phyloP scores from a whole-genome alignment of 2,113 vertebrate species.

The Nerophis ophidion region DNA sequence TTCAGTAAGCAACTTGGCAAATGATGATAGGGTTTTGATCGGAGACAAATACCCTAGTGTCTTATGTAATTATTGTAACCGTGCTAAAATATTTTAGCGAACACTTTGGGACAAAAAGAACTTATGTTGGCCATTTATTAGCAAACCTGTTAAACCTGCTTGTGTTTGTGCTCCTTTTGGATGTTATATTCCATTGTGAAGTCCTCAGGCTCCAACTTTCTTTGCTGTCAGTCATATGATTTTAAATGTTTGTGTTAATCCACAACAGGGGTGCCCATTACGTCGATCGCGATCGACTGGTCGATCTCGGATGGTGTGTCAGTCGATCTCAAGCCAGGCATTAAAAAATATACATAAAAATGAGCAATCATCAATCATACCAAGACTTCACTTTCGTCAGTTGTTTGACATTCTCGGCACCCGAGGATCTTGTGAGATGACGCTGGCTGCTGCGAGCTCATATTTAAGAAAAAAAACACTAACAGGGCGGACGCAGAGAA shows the following conservation, averaged over 20 bases:
- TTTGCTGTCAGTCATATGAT: constrained; percentile 16
- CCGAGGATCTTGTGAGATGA: too few relatives aligned
- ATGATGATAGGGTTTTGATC: constrained; percentile 17
- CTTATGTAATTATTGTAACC: constrained; percentile 16
- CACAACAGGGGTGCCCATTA: too few relatives aligned
- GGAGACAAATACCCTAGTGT: constrained; percentile 9
- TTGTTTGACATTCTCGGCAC: too few relatives aligned
- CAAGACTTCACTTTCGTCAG: too few relatives aligned
- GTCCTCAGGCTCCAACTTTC: constrained; percentile 20
- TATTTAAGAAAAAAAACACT: too few relatives aligned
- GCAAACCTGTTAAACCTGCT: constrained; percentile 62
- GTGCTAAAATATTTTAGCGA: constrained; percentile 12
- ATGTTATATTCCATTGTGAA: constrained; percentile 42
- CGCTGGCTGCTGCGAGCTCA: too few relatives aligned
- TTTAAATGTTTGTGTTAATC: neutral
- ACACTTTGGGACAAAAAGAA: constrained; percentile 14
- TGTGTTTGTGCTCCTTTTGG: constrained; percentile 20
- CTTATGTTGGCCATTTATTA: constrained; percentile 27
- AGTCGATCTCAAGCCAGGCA: too few relatives aligned
- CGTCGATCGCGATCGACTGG: too few relatives aligned
- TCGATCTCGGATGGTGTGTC: too few relatives aligned
- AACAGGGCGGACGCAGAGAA: too few relatives aligned
- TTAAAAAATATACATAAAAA: too few relatives aligned
- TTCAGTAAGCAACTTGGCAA: constrained; percentile 37
- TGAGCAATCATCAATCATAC: too few relatives aligned